Base-by-base conservation (phyloP, 2,797 vertebrate genomes). In the Amblyraja radiata region DNA sequence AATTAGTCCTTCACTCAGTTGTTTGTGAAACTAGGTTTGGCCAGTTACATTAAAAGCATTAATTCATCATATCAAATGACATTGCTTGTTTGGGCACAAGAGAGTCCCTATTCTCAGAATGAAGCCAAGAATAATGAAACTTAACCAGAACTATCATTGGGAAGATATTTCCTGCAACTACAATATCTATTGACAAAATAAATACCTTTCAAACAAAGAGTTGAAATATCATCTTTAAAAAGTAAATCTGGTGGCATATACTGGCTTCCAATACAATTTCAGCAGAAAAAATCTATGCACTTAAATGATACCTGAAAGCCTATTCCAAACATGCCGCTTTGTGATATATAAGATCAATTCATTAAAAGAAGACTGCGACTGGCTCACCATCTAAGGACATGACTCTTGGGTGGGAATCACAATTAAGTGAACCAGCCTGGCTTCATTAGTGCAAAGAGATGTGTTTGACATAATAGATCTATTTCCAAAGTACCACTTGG, bases 61-160 rank as follows among this genome's bases (percentile, higher is more conserved):
- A 39, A 92, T 92, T 92, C 90, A 92, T 92, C 90, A 92, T 74
- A 92, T 74, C 71, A 76, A 92, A 76, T 92, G 71, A 92, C 46
- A 92, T 68, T n/a, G 23, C 39, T 92, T 74, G 71, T 74, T 46
- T 18, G 23, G 74, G 14, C 46, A 76, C 90, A 92, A 39, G 63
- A 76, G 65, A 92, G 71, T 92, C 23, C n/a, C 63, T 36, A 36
- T 58, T 92, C 90, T 76, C 90, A 92, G 21, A 74, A 74, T 5
- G 21, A 74, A 74, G 36, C 13, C 25, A 76, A 14, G 10, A 74
- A 46, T 6, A 73, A 92, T 54, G 23, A 76, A 46, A 46, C 25
- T 92, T 76, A 74, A 73, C 68, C 32, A 91, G 23, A 18, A 18
- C 14, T 76, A 54, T 10, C 74, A 25, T 71, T 76, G 1, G 25